Evolutionary conservation across 2,797 vertebrate genomes (phyloP).

Genomic region (Brotula barbata): DNA sequence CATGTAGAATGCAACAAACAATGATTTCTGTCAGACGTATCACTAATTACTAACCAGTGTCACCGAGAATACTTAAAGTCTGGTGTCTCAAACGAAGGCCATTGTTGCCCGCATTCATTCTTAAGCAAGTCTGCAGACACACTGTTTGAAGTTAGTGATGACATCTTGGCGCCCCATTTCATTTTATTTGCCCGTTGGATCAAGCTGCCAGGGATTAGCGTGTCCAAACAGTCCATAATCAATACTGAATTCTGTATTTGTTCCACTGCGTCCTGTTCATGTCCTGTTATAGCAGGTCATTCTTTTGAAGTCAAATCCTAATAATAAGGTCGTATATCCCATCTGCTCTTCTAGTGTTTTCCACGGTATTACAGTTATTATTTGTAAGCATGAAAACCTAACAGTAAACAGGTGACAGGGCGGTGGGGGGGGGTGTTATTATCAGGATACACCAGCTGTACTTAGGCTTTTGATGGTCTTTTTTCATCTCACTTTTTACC

Average conservation of each 20-base stretch:
- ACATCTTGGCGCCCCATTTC: background rate
- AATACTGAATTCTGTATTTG: background rate
- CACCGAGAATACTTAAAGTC: no score
- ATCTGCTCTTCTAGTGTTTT: background rate
- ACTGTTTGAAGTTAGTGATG: background rate
- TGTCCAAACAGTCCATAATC: background rate
- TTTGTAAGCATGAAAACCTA: no score
- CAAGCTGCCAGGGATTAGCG: background rate
- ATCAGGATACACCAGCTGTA: no score
- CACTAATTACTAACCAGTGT: background rate
- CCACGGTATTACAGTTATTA: no score
- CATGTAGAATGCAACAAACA: conserved; percentile 1
- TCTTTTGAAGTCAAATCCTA: background rate
- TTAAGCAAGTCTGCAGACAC: background rate
- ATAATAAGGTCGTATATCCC: background rate
- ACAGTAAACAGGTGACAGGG: no score
- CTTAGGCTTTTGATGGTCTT: no score
- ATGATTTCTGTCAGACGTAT: background rate
- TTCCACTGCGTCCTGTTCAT: background rate
- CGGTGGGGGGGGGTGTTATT: no score
- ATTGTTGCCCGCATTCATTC: background rate
- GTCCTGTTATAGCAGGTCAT: background rate
- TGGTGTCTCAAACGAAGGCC: no score
- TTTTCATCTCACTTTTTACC: no score
- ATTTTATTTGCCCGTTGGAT: conserved; percentile 1